Evolutionary conservation across 1,140 invertebrate species (phyloP).

Genomic region (Mactra quadrangularis): DNA sequence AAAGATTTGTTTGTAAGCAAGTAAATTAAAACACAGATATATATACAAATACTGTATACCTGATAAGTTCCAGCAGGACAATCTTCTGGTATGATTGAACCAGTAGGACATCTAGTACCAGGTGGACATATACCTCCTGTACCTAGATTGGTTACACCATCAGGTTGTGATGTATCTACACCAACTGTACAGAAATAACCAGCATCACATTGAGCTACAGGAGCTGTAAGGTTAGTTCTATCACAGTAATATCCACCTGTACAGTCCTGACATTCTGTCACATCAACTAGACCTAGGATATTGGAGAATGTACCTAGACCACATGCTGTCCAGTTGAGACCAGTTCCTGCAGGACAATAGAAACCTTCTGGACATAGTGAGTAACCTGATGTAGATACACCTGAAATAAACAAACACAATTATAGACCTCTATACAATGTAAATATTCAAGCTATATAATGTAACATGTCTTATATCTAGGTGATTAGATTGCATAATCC

Average conservation of each 20-base stretch:
- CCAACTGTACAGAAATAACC: slow-evolving; percentile 79
- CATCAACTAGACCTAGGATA: slow-evolving; percentile 70
- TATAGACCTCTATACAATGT: too few species aligned
- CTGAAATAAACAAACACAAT: slow-evolving; percentile 63
- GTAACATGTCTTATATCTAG: too few species aligned
- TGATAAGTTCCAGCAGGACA: slow-evolving; percentile 80
- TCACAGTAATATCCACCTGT: slow-evolving; percentile 80
- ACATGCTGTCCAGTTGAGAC: slow-evolving; percentile 78
- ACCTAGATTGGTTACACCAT: slow-evolving; percentile 76
- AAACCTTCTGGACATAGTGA: slow-evolving; percentile 79
- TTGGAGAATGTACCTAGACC: slow-evolving; percentile 80
- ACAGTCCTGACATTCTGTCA: slow-evolving; percentile 76
- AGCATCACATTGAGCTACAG: slow-evolving; percentile 73
- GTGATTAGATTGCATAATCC: too few species aligned
- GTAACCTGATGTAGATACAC: slow-evolving; percentile 77
- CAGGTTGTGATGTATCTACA: slow-evolving; percentile 75
- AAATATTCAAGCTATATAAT: too few species aligned
- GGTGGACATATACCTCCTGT: slow-evolving; percentile 78
- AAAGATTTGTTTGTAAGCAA: too few species aligned
- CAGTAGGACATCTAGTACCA: slow-evolving; percentile 77
- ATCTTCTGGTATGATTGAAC: slow-evolving; percentile 71
- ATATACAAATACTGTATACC: too few species aligned
- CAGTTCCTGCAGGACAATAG: slow-evolving; percentile 78
- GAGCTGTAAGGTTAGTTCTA: slow-evolving; percentile 76
- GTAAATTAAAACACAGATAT: too few species aligned